A percentile compares a stretch with the other conserved stretches of the same genome.
Conservation (phyloP, 2,888 invertebrate species). For the Synanthedon myopaeformis region DNA sequence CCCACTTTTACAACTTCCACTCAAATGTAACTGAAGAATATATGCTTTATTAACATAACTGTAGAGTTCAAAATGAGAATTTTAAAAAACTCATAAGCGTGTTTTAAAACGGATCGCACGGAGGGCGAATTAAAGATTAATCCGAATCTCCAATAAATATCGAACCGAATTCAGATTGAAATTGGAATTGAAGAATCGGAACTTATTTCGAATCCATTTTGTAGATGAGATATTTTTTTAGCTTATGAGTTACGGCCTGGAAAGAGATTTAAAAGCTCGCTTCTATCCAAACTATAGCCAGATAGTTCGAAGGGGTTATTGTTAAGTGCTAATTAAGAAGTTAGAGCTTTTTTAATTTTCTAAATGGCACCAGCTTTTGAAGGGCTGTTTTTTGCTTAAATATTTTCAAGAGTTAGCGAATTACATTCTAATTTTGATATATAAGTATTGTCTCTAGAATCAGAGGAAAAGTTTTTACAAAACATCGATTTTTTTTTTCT, state of each 20-base stretch:
- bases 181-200: slow-evolving; percentile 65
- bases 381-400: not conserved
- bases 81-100: slow-evolving; percentile 41
- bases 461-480: not conserved
- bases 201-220: slow-evolving; percentile 60
- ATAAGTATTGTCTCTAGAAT: not conserved
- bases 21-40: slow-evolving; percentile 14
- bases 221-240: slow-evolving; percentile 63
- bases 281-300: slow-evolving; percentile 1
- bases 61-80: slow-evolving; percentile 20
- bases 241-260: slow-evolving; percentile 30
- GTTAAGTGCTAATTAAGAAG: not conserved
- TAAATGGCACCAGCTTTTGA: slow-evolving; percentile 9
- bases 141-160: slow-evolving; percentile 65
- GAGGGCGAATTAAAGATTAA: slow-evolving; percentile 63
- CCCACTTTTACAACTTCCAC: slow-evolving; percentile 59
- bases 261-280: slow-evolving; percentile 21
- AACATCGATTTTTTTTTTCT: too few species aligned
- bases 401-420: not conserved
- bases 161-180: slow-evolving; percentile 55
- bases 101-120: slow-evolving; percentile 51
- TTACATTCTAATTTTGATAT: not conserved
- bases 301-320: not conserved
- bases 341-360: slow-evolving; percentile 14
- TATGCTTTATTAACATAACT: slow-evolving; percentile 12